Evolutionary conservation across 2,113 vertebrate genomes (phyloP).

Genomic region (Phaetusa simplex): DNA sequence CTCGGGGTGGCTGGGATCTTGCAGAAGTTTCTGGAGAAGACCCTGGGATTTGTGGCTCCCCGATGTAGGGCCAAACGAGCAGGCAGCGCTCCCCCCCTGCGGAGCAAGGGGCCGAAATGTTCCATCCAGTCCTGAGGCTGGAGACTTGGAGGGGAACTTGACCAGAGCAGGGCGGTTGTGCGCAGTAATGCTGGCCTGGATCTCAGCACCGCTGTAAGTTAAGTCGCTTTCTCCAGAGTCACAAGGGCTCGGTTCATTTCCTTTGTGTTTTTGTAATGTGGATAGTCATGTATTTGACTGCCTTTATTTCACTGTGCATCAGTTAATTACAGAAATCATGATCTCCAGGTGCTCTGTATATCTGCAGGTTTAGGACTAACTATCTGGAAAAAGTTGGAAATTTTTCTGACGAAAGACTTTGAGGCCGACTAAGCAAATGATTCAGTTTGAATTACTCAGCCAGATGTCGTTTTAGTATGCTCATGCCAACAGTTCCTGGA

Average conservation of each 20-base stretch:
- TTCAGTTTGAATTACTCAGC: not conserved
- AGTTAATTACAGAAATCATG: not conserved
- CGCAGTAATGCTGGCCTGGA: not conserved
- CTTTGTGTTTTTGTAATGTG: not conserved
- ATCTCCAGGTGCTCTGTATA: not conserved
- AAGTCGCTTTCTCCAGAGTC: not conserved
- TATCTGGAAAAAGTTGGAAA: not conserved
- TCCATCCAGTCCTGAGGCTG: not conserved
- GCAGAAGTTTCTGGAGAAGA: not conserved
- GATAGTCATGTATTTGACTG: not conserved
- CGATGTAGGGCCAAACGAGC: accelerated
- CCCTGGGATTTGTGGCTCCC: not conserved
- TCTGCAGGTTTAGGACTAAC: not conserved
- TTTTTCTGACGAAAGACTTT: not conserved
- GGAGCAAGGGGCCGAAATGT: not conserved
- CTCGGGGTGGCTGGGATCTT: not conserved
- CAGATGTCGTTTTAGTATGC: not conserved
- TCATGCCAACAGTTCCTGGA: slow-evolving; percentile 37
- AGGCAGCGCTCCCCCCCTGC: not conserved
- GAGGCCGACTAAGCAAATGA: not conserved
- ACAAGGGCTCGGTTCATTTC: not conserved
- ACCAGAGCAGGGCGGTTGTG: not conserved
- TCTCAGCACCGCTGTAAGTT: not conserved
- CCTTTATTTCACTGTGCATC: not conserved
- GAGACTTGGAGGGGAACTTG: not conserved